A percentile compares a stretch with the other conserved stretches of the same genome.
Evolutionary conservation across 2,113 vertebrate species (phyloP).

Genomic region (Lagopus leucura): DNA sequence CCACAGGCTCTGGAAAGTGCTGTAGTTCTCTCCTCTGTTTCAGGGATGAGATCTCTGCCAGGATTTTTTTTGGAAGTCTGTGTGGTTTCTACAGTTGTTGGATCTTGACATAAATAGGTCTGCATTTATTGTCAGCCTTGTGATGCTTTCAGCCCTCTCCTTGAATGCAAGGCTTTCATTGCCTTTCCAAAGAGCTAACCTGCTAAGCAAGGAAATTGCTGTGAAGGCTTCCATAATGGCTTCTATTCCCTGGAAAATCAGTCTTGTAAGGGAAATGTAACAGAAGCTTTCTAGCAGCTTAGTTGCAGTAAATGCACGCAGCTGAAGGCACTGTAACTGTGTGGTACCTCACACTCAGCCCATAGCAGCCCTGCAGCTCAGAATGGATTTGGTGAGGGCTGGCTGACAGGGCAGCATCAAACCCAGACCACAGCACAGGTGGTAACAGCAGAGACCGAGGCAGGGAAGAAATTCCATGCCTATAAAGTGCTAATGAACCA

Average conservation of each 20-base stretch:
- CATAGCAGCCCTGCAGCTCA: neutral
- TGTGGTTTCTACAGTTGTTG: neutral
- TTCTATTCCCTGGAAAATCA: neutral
- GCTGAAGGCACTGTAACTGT: neutral
- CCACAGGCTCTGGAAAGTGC: neutral
- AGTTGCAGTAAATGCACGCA: neutral
- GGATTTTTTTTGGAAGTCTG: neutral
- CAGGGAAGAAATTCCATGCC: neutral
- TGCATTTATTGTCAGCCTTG: neutral
- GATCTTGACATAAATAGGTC: neutral
- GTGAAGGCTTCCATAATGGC: neutral
- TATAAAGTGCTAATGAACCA: neutral
- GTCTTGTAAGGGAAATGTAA: neutral
- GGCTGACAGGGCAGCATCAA: neutral
- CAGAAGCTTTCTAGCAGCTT: neutral
- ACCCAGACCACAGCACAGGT: neutral
- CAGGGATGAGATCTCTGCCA: neutral
- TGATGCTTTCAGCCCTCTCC: neutral
- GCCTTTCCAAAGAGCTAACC: neutral
- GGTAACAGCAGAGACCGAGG: neutral
- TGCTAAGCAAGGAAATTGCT: conserved; percentile 4
- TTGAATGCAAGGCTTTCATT: conserved; percentile 10
- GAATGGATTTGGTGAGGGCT: neutral
- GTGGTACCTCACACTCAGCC: rapidly evolving
- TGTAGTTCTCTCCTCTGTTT: neutral